Conservation (phyloP, 2,888 invertebrate species). For the Acrocera orbiculus region DNA sequence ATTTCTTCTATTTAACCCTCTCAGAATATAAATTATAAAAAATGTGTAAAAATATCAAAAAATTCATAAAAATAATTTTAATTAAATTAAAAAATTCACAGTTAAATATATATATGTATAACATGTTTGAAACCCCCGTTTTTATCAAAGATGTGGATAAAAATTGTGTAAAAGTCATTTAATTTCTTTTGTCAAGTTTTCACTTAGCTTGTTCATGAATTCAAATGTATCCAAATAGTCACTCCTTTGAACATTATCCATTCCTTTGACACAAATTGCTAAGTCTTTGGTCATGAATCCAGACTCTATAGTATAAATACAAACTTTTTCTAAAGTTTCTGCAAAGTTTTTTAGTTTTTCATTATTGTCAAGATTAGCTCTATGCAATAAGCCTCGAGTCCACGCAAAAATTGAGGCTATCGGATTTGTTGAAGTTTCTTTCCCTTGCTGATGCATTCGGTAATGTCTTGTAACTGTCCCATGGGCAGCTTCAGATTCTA, state of each 20-base stretch:
- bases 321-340: conserved; percentile 73
- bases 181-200: conserved; percentile 45
- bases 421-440: conserved; percentile 97
- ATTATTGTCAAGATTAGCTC: conserved; percentile 87
- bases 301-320: conserved; percentile 85
- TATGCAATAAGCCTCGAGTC: conserved; percentile 83
- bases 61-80: too few species aligned
- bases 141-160: too few species aligned
- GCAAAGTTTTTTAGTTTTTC: conserved; percentile 57
- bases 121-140: too few species aligned
- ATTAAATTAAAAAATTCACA: too few species aligned
- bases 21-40: too few species aligned
- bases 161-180: too few species aligned
- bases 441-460: conserved; percentile 76
- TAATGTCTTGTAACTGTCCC: conserved; percentile 91
- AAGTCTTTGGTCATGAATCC: conserved; percentile 97
- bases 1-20: too few species aligned
- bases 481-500: conserved; percentile 96
- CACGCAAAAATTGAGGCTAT: conserved; percentile 99
- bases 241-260: conserved; percentile 45
- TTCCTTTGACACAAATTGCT: conserved; percentile 93
- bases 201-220: conserved; percentile 87
- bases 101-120: too few species aligned
- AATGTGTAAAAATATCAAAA: too few species aligned
- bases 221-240: conserved; percentile 96